Percentiles rank a stretch among this genome's conserved stretches.
Evolutionary conservation across 2,113 vertebrate species (phyloP).

Genomic region (Ictidomys tridecemlineatus): DNA sequence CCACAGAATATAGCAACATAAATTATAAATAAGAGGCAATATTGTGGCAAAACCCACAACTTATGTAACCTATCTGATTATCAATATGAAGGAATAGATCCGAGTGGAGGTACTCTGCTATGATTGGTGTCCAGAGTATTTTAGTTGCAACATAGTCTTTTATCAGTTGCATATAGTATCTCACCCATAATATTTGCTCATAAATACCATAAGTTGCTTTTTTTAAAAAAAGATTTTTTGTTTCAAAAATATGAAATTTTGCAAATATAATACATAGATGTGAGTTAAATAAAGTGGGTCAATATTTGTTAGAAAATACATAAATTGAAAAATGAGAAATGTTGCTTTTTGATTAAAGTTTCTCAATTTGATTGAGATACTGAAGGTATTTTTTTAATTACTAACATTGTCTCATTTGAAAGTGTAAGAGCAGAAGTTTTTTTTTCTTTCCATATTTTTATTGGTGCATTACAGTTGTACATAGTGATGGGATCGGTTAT

Average conservation of each 20-base stretch:
- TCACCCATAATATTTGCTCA: not conserved
- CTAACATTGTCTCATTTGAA: not conserved
- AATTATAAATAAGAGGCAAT: not conserved
- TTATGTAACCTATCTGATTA: accelerated
- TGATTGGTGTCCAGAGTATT: not conserved
- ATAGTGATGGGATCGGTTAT: too few relatives aligned
- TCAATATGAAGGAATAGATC: not conserved
- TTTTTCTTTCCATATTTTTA: too few relatives aligned
- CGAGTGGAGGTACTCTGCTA: not conserved
- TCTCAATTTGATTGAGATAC: slow-evolving; percentile 20
- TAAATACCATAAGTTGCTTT: not conserved
- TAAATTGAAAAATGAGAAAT: not conserved
- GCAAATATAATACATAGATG: not conserved
- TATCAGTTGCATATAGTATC: not conserved
- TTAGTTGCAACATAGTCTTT: not conserved
- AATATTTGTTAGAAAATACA: not conserved
- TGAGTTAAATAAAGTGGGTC: not conserved
- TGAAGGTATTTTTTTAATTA: not conserved
- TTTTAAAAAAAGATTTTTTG: not conserved
- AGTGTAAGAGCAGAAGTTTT: not conserved
- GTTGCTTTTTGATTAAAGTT: not conserved
- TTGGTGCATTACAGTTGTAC: too few relatives aligned
- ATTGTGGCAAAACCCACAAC: not conserved
- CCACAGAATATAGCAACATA: not conserved
- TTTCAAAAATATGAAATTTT: not conserved